Percentiles rank a stretch among this genome's conserved stretches.
phyloP scores from a whole-genome alignment of 2,113 vertebrate species.

The Semnornis frantzii region DNA sequence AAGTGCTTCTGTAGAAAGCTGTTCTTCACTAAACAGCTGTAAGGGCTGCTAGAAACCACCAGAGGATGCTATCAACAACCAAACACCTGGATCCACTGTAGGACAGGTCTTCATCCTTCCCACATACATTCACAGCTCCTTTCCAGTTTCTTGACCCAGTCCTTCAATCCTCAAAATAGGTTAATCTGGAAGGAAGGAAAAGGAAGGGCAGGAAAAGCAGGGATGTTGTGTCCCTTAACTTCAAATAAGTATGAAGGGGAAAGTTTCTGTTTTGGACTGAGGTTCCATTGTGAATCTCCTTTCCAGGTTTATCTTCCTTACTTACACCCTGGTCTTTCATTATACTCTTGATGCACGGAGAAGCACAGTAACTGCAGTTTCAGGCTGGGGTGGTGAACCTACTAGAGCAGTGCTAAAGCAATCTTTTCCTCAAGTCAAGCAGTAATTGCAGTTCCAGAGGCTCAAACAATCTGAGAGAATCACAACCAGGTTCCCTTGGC shows the following conservation, averaged over 20 bases:
- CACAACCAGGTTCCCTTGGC: background rate
- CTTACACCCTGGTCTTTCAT: background rate
- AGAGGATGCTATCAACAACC: slow-evolving; percentile 10
- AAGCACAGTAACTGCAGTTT: background rate
- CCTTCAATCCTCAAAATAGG: background rate
- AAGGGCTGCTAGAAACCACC: background rate
- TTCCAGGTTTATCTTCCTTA: background rate
- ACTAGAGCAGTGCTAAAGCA: background rate
- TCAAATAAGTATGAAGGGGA: background rate
- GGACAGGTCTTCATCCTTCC: background rate
- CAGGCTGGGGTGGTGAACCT: background rate
- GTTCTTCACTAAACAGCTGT: background rate
- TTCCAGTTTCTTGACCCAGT: background rate
- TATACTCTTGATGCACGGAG: background rate
- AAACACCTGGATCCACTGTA: background rate
- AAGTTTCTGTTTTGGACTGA: background rate
- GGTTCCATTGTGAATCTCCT: background rate
- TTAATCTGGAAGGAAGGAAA: background rate
- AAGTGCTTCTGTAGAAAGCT: background rate
- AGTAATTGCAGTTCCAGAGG: background rate
- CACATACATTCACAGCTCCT: background rate
- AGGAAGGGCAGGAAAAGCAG: background rate
- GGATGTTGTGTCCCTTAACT: background rate
- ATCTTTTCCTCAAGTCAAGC: background rate
- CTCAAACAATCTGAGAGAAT: background rate